Base-by-base conservation (phyloP, 2,797 vertebrate species). In the Menidia menidia region DNA sequence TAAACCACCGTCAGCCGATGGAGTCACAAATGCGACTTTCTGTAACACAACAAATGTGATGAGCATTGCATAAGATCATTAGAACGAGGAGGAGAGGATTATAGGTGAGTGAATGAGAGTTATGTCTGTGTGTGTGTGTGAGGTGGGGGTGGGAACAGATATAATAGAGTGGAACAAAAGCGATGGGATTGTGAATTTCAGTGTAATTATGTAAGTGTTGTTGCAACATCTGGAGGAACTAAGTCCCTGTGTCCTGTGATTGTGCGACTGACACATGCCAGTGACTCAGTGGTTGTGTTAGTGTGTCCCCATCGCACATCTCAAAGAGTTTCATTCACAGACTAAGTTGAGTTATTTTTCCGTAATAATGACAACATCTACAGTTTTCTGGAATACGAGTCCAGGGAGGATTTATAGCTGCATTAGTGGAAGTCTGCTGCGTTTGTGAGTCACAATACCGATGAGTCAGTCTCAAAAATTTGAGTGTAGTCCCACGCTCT, bases 401-500 rank as follows among this genome's bases (percentile, higher is more conserved):
- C 43, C 25, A 25, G 25, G 25, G 25, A 25, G 25, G 25, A 25
- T 44, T 44, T 13, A 14, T 44, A 39, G 10, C 35, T 39, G 35
- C 35, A 2, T 7, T 7, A 39, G 10, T 39, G 35, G 35, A 39
- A 39, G 35, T 39, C 10, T 47, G 48, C 19, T 39, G 0, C 25
- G 16, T 25, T 39, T 39, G 35, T 39, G 35, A 39, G 35, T 39
- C 35, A 39, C 9, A 39, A 54, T 43, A 53, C 43, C 33, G 45
- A 52, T 12, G 1, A 25, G 19, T 25, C 19, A 44, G n/a, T 41
- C 9, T 6, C 4, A 2, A 54, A 44, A 11, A 33, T 62, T 64
- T 71, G 35, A 18, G 61, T 71, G 10, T 41, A 65, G 71, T 79
- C 59, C 16, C 41, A 61, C 35, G 35, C 7, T 39, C 35, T 39